Evolutionary conservation across 2,113 vertebrate genomes (phyloP).

Genomic region (Meles meles): DNA sequence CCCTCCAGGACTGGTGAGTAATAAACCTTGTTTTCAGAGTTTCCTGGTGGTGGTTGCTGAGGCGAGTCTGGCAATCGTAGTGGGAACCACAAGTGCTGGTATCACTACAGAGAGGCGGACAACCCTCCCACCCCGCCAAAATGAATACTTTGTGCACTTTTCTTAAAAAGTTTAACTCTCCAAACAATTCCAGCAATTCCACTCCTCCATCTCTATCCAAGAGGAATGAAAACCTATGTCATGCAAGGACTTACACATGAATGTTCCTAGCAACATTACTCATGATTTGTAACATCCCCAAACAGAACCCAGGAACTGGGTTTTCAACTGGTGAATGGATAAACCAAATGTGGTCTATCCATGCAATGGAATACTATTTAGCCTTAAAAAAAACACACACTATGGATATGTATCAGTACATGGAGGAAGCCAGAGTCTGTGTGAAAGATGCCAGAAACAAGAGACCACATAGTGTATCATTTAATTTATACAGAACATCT

Average conservation of each 20-base stretch:
- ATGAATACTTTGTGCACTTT: neutral
- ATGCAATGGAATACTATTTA: too few relatives aligned
- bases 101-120: neutral
- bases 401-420: accelerated
- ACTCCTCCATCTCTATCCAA: neutral
- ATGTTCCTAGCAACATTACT: neutral
- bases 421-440: neutral
- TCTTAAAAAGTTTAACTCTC: neutral
- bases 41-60: neutral
- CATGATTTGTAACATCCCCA: accelerated
- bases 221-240: neutral
- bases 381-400: neutral
- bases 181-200: neutral
- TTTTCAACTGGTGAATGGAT: neutral
- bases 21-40: neutral
- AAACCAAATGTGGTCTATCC: too few relatives aligned
- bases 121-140: neutral
- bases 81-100: neutral
- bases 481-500: neutral
- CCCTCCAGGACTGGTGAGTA: neutral
- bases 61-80: neutral
- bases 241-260: neutral
- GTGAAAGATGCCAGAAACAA: neutral
- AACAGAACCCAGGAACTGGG: neutral
- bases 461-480: neutral